Conservation (phyloP, 2,797 vertebrate genomes). For the Ptychadena robeensis region DNA sequence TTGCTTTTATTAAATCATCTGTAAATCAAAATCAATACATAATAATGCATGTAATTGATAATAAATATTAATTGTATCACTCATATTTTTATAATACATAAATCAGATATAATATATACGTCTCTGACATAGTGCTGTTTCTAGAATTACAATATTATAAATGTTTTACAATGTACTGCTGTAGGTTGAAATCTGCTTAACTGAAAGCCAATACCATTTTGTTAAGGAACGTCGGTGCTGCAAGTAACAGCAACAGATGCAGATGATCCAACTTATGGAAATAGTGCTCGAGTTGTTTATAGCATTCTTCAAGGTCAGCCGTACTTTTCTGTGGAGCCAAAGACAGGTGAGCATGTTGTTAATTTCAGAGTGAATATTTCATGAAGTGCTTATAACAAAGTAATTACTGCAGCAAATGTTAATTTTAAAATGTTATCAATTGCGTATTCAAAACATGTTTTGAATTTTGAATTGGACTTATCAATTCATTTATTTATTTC, state of each 20-base stretch:
- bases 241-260: slow-evolving; percentile 96
- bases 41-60: neutral
- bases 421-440: neutral
- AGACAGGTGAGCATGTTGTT: slow-evolving; percentile 82
- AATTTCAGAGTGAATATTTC: slow-evolving; percentile 2
- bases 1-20: neutral
- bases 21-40: neutral
- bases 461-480: neutral
- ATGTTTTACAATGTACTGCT: slow-evolving; percentile 51
- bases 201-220: slow-evolving; percentile 55
- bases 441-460: neutral
- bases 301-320: slow-evolving; percentile 95
- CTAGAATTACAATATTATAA: slow-evolving; percentile 41
- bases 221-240: slow-evolving; percentile 90
- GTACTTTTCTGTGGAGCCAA: slow-evolving; percentile 96
- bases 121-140: slow-evolving; percentile 12
- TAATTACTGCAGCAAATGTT: neutral
- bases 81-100: neutral
- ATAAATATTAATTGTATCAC: neutral
- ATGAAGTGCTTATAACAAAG: neutral
- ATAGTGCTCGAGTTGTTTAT: slow-evolving; percentile 94
- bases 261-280: slow-evolving; percentile 94
- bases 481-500: too few relatives aligned
- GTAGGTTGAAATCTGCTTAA: slow-evolving; percentile 50
- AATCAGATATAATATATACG: slow-evolving; percentile 1